These are phyloP conservation scores for Drosophila tanythrix DNA, from an alignment of 2,888 invertebrate species.

Conservation along the genomic window DNA sequence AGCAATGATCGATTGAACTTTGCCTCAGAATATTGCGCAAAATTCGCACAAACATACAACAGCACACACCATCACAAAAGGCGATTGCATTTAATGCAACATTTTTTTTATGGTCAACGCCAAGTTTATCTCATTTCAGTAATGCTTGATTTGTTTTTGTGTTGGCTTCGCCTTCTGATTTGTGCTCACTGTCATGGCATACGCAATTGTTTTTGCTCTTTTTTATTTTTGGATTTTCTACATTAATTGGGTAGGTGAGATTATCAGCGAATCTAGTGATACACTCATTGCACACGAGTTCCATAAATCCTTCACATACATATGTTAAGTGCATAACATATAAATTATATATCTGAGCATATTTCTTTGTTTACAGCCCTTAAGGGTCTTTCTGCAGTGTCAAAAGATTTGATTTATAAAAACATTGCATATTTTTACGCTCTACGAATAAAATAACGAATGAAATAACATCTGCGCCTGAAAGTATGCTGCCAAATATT, in stretches of 20 bases:
- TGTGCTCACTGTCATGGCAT: conserved; percentile 50
- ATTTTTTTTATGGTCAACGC: conserved; percentile 60
- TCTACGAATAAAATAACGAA: background rate
- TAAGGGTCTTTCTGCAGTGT: background rate
- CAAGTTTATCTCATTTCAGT: conserved; percentile 36
- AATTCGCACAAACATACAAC: conserved; percentile 20
- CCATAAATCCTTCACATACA: background rate
- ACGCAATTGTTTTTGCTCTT: conserved; percentile 33
- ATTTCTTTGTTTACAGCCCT: background rate
- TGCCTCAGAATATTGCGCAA: conserved; percentile 62
- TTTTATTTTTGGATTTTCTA: conserved; percentile 14
- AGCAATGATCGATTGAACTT: conserved; percentile 79
- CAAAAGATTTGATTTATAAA: background rate
- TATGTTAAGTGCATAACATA: background rate
- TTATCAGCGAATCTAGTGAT: background rate
- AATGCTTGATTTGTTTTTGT: conserved; percentile 14
- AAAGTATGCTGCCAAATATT: conserved; percentile 33
- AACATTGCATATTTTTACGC: conserved; percentile 38
- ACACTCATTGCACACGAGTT: background rate
- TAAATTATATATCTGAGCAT: background rate
- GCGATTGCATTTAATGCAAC: conserved; percentile 75
- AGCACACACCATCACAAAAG: conserved; percentile 61
- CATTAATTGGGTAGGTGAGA: conserved; percentile 2
- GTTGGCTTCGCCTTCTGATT: conserved; percentile 39
- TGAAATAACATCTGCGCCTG: background rate